A percentile compares a stretch with the other conserved stretches of the same genome.
These are phyloP conservation scores for Pelobates fuscus DNA, from an alignment of 2,113 vertebrate genomes.

Conservation along the genomic window DNA sequence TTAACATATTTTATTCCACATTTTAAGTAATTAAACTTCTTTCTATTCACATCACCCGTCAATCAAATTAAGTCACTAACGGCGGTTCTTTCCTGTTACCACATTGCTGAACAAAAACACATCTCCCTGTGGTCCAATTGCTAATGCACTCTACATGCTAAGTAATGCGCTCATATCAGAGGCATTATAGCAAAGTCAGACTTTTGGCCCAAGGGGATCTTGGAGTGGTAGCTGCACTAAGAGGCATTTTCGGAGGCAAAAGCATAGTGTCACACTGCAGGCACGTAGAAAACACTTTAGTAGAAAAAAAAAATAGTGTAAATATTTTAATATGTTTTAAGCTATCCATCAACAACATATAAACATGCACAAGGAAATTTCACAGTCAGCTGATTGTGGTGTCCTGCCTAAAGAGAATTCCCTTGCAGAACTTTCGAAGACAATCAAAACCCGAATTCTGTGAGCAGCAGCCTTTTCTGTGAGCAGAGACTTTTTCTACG, in stretches of 20 bases:
- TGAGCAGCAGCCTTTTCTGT: too few relatives aligned
- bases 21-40: too few relatives aligned
- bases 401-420: too few relatives aligned
- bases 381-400: too few relatives aligned
- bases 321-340: neutral
- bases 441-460: too few relatives aligned
- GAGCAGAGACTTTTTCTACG: too few relatives aligned
- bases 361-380: neutral
- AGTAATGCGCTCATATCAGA: neutral
- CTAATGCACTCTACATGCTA: neutral
- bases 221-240: neutral
- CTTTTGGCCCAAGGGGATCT: too few relatives aligned
- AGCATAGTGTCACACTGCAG: neutral
- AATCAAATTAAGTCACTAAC: neutral
- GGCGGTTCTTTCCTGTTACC: neutral
- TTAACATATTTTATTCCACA: too few relatives aligned
- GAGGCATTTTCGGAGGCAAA: neutral
- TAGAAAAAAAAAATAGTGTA: neutral
- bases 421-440: too few relatives aligned
- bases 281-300: neutral
- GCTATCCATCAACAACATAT: neutral
- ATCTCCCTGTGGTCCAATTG: neutral
- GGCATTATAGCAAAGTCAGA: neutral
- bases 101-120: neutral
- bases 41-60: neutral